A percentile compares a stretch with the other conserved stretches of the same genome.
phyloP scores from a whole-genome alignment of 2,113 vertebrate genomes.

The Leucopsar rothschildi region DNA sequence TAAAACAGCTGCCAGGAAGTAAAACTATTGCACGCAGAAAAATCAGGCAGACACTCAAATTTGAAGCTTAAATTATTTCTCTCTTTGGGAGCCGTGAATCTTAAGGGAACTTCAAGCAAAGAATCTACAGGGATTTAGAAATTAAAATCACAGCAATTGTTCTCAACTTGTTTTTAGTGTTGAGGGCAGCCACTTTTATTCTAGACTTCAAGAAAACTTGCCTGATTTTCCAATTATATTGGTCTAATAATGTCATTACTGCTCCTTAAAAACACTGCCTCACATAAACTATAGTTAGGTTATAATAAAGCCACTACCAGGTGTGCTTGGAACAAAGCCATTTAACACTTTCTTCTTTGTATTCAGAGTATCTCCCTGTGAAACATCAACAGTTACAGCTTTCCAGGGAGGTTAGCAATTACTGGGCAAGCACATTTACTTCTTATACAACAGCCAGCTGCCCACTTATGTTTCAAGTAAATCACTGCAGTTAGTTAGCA shows the following conservation, averaged over 20 bases:
- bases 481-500: slow-evolving; percentile 14
- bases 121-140: not conserved
- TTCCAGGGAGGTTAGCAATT: not conserved
- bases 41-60: not conserved
- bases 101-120: not conserved
- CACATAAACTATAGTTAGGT: not conserved
- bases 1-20: not conserved
- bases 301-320: not conserved
- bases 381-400: slow-evolving; percentile 9
- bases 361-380: not conserved
- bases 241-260: not conserved
- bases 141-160: not conserved
- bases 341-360: not conserved
- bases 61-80: not conserved
- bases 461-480: slow-evolving; percentile 31
- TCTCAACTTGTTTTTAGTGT: not conserved
- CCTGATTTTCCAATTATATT: not conserved
- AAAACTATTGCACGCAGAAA: not conserved
- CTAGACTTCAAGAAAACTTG: not conserved
- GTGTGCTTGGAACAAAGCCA: not conserved
- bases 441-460: slow-evolving; percentile 43
- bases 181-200: not conserved
- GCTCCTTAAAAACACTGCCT: not conserved
- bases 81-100: not conserved
- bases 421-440: not conserved